A percentile compares a stretch with the other conserved stretches of the same genome.
Evolutionary conservation across 1,140 invertebrate genomes (phyloP).

Genomic region (Anastatus disparis): DNA sequence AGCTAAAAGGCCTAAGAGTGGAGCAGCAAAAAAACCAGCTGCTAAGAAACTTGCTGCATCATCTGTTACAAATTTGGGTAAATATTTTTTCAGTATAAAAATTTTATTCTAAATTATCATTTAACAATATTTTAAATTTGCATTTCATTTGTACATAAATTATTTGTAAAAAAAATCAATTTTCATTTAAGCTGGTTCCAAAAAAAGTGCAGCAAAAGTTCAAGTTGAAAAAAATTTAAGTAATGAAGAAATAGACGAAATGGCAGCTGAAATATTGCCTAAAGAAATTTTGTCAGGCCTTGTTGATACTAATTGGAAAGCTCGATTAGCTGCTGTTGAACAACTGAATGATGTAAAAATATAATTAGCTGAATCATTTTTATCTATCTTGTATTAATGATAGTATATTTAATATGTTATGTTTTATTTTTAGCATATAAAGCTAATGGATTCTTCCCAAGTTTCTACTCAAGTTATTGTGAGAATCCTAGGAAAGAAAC

Average conservation of each 20-base stretch:
- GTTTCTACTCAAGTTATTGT: conserved; percentile 82
- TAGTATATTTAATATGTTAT: not conserved
- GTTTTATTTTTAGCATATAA: conserved; percentile 67
- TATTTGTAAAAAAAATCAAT: not conserved
- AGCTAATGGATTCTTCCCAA: conserved; percentile 72
- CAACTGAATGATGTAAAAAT: conserved; percentile 72
- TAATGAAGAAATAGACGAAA: conserved; percentile 77
- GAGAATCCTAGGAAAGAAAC: conserved; percentile 82
- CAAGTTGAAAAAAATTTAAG: conserved; percentile 59
- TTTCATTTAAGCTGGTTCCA: conserved; percentile 39
- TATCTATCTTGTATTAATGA: conserved; percentile 14
- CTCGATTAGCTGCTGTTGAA: conserved; percentile 80
- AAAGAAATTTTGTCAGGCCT: conserved; percentile 76
- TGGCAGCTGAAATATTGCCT: conserved; percentile 73
- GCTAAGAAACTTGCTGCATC: conserved; percentile 48
- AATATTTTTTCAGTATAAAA: not conserved
- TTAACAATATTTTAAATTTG: no score
- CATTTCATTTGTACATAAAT: no score
- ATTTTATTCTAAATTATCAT: not conserved
- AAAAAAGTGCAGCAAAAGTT: conserved; percentile 54
- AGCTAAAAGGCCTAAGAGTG: conserved; percentile 64
- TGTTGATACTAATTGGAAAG: conserved; percentile 87
- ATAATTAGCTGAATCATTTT: no score
- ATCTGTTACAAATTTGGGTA: conserved; percentile 49
- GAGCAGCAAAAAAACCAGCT: conserved; percentile 64